Evolutionary conservation across 30 jellyfish, hydroid and myxozoan species (phyloP).

Genomic region (Phacellophora camtschatica): DNA sequence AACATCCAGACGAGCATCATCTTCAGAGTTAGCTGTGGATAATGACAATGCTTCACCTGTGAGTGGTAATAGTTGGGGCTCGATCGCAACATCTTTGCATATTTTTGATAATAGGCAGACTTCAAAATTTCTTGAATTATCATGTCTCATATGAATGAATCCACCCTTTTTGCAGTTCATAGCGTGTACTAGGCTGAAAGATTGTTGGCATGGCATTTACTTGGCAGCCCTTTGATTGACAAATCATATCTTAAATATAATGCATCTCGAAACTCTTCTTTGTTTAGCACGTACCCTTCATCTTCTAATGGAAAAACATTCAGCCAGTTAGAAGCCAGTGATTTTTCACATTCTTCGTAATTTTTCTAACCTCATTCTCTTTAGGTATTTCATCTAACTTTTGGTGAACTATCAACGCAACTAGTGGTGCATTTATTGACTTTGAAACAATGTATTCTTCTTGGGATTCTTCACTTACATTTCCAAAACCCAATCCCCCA

Average conservation of each 20-base stretch:
- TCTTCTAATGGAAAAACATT: slow-evolving; percentile 31
- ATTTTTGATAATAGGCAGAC: slow-evolving; percentile 24
- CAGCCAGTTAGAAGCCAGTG: slow-evolving; percentile 32
- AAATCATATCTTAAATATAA: slow-evolving; percentile 14
- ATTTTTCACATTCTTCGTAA: background rate
- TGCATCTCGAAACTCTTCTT: slow-evolving; percentile 29
- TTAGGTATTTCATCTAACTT: no score
- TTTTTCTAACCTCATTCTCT: background rate
- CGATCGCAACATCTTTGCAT: slow-evolving; percentile 35
- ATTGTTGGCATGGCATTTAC: slow-evolving; percentile 15
- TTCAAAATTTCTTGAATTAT: background rate
- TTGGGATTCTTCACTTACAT: background rate
- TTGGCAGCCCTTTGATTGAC: slow-evolving; percentile 42
- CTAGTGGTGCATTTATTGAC: slow-evolving; percentile 8
- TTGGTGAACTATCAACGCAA: slow-evolving; percentile 1
- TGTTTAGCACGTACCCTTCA: slow-evolving; percentile 1
- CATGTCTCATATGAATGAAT: slow-evolving; percentile 27
- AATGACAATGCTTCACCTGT: background rate
- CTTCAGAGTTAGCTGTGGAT: slow-evolving; percentile 37
- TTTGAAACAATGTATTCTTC: slow-evolving; percentile 2
- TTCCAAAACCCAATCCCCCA: no score
- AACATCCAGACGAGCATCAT: slow-evolving; percentile 13
- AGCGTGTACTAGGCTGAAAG: slow-evolving; percentile 1
- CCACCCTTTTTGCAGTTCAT: slow-evolving; percentile 31
- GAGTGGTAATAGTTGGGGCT: slow-evolving; percentile 7